Evolutionary conservation across 2,113 vertebrate genomes (phyloP).

Genomic region (Regulus satrapa): DNA sequence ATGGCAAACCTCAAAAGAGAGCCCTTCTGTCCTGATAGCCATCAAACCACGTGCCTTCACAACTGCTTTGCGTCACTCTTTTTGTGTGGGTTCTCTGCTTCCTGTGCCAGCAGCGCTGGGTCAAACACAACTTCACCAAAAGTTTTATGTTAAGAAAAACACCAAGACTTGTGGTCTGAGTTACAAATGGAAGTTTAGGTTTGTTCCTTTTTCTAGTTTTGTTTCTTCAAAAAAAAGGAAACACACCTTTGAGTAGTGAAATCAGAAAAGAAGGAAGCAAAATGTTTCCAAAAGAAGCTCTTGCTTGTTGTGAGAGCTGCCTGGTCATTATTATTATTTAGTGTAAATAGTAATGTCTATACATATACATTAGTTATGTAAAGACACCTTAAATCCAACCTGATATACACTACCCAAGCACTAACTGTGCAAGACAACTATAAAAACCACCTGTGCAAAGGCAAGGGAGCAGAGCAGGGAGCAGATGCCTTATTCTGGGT

Average conservation of each 20-base stretch:
- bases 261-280: constrained; percentile 50
- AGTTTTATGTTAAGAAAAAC: neutral
- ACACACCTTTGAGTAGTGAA: constrained; percentile 33
- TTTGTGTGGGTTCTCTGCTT: neutral
- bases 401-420: neutral
- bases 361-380: neutral
- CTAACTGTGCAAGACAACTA: neutral
- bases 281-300: neutral
- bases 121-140: neutral
- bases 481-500: neutral
- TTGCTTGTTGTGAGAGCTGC: neutral
- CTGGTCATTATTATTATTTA: neutral
- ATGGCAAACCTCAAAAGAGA: neutral
- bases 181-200: neutral
- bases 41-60: neutral
- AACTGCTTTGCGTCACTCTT: neutral
- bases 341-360: neutral
- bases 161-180: neutral
- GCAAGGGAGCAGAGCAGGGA: neutral
- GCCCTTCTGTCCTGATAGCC: neutral
- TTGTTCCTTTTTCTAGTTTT: constrained; percentile 51
- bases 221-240: constrained; percentile 42
- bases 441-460: neutral
- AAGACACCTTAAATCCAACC: neutral
- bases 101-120: neutral